Evolutionary conservation across 1,140 invertebrate species (phyloP), one percentile per base, ranked within the genome.

Genomic region (Onthophagus taurus): DNA sequence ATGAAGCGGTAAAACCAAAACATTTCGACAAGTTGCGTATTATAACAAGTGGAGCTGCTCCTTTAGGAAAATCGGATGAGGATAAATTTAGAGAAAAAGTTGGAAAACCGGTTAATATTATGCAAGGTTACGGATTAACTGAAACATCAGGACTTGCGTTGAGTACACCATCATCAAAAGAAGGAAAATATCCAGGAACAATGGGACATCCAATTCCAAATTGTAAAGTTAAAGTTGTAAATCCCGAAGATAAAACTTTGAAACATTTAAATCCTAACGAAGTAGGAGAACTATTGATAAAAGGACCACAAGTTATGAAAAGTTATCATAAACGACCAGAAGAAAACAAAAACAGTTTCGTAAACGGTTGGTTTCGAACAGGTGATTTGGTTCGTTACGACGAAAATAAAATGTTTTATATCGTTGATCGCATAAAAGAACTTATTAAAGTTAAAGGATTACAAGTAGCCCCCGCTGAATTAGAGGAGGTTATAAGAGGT

Each of bases 381-480:
- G 85, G 86, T 4, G 86, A 90, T 54, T 60, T 89, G 20, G 83
- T 70, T 2, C 75, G 76, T 23, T 77, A 72, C 39, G 77, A 87
- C 53, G 65, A 83, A 2, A 64, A 75, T 2, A 70, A 67, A 2
- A 64, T 68, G 31, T 70, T 88, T 34, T 84, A 68, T 48, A 76
- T 91, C 45, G 75, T 78, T 1, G 87, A 89, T 51, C 66, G 87
- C 45, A 52, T 87, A 3, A 90, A 91, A 52, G 86, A 90, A 58
- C 70, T 90, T 3, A 89, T 90, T 42, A 91, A 90, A 71, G 85
- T 87, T 33, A 83, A 81, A 61, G 81, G 79, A 17, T 72, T 75
- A 31, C 75, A 90, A 41, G 90, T 95, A 6, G 72, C 89, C 4
- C 91, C 91, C 6, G 85, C 89, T 0, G 89, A 93, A 64, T 57